A percentile compares a stretch with the other conserved stretches of the same genome.
These are phyloP conservation scores for Scaptomyza caliginosa DNA, from an alignment of 2,888 invertebrate species.

Conservation along the genomic window DNA sequence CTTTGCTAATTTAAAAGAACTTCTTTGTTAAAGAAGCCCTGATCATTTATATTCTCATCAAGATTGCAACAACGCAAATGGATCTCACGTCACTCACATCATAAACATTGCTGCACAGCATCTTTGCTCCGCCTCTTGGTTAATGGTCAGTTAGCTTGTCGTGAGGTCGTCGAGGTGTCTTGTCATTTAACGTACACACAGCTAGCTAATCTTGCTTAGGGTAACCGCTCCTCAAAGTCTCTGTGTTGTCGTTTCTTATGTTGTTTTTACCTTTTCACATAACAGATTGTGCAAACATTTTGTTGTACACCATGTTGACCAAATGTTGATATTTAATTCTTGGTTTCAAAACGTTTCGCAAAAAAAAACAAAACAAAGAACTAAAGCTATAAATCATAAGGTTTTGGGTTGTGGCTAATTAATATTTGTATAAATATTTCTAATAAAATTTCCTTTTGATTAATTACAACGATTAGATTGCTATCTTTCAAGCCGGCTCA, in stretches of 20 bases:
- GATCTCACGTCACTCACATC: slow-evolving; percentile 16
- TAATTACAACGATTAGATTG: slow-evolving; percentile 47
- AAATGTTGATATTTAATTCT: slow-evolving; percentile 9
- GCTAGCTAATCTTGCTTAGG: slow-evolving; percentile 27
- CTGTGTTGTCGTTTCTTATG: slow-evolving; percentile 14
- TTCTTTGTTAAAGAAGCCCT: slow-evolving; percentile 24
- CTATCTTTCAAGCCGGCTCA: slow-evolving; percentile 18
- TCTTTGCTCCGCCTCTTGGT: slow-evolving; percentile 1
- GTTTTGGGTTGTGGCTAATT: not conserved
- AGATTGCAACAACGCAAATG: slow-evolving; percentile 40
- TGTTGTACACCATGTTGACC: slow-evolving; percentile 19
- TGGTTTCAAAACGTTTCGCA: not conserved
- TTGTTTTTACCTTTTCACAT: slow-evolving; percentile 43
- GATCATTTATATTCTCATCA: slow-evolving; percentile 38
- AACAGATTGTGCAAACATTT: slow-evolving; percentile 43
- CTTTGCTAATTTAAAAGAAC: slow-evolving; percentile 33
- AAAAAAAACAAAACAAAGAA: not conserved
- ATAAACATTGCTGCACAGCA: slow-evolving; percentile 6
- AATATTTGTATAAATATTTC: too few relatives aligned
- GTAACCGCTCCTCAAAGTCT: slow-evolving; percentile 29
- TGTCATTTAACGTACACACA: slow-evolving; percentile 26
- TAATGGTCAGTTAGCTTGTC: slow-evolving; percentile 45
- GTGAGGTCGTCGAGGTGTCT: slow-evolving; percentile 42
- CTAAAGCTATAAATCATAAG: not conserved
- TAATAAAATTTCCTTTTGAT: slow-evolving; percentile 59